Conservation (phyloP, 2,797 vertebrate species). For the Acanthornis magna region DNA sequence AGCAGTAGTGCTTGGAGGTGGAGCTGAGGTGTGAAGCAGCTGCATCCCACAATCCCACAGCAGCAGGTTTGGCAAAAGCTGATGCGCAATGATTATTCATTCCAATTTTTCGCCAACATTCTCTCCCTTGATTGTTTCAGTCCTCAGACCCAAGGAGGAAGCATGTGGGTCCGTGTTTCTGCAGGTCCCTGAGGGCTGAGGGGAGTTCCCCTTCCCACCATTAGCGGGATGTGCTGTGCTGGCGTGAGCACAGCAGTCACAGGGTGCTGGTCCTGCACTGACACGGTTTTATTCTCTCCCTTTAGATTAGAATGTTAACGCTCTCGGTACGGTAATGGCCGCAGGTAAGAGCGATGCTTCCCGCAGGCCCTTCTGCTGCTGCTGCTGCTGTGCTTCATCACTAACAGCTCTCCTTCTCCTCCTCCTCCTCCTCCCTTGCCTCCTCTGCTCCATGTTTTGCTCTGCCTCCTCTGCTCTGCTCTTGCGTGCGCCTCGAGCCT, state of each 20-base stretch:
- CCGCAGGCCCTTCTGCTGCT: conserved; percentile 1
- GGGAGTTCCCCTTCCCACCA: rapidly evolving
- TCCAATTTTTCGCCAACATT: background rate
- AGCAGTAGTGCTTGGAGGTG: rapidly evolving
- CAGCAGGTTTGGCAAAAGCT: background rate
- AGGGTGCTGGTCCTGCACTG: conserved; percentile 23
- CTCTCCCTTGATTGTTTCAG: background rate
- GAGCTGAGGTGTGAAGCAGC: background rate
- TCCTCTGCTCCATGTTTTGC: too few species aligned
- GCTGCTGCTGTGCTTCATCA: background rate
- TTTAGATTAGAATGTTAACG: conserved; percentile 78
- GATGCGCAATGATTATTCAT: background rate
- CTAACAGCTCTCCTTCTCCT: background rate
- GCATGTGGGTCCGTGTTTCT: rapidly evolving
- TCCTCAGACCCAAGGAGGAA: background rate
- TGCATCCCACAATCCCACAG: rapidly evolving
- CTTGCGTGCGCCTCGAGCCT: too few species aligned
- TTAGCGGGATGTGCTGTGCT: background rate
- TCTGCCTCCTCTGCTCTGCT: rapidly evolving
- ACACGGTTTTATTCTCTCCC: conserved; percentile 78
- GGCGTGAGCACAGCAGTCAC: rapidly evolving
- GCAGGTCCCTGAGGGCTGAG: background rate
- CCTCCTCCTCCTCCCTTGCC: background rate
- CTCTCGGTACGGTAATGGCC: conserved; percentile 80
- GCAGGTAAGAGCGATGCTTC: conserved; percentile 85